These are phyloP conservation scores for Drosophila aldrichi DNA, from an alignment of 2,888 invertebrate species.

Conservation along the genomic window DNA sequence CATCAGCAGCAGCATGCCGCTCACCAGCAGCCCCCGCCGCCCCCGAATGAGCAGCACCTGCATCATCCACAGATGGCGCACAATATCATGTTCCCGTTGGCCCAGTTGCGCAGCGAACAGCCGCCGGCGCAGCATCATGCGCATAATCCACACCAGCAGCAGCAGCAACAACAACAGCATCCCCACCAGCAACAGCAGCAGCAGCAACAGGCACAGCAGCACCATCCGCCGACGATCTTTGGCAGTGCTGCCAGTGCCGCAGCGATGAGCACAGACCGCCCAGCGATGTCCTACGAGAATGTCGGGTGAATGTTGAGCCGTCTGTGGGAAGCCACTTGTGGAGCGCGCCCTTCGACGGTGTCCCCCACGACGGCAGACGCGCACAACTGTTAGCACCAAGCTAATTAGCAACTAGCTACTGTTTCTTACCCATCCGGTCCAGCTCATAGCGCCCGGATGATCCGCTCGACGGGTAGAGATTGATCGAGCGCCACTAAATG, in stretches of 20 bases:
- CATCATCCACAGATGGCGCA: conserved; percentile 84
- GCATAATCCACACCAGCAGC: conserved; percentile 82
- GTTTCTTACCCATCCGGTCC: conserved; percentile 20
- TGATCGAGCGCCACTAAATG: conserved; percentile 6
- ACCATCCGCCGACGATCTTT: conserved; percentile 82
- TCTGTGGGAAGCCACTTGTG: conserved; percentile 83
- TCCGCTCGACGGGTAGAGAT: not conserved
- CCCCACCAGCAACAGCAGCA: conserved; percentile 54
- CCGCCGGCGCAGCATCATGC: conserved; percentile 82
- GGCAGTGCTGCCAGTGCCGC: conserved; percentile 75
- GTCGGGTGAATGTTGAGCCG: conserved; percentile 84
- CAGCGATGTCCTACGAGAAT: conserved; percentile 84
- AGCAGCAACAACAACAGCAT: conserved; percentile 77
- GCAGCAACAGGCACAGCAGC: conserved; percentile 40
- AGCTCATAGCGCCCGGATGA: conserved; percentile 13
- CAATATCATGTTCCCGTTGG: conserved; percentile 83
- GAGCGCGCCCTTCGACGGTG: conserved; percentile 79
- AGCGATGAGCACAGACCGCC: conserved; percentile 82
- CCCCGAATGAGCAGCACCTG: conserved; percentile 83
- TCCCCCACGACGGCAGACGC: conserved; percentile 77
- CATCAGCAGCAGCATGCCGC: conserved; percentile 79
- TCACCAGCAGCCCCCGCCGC: conserved; percentile 83
- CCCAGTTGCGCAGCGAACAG: conserved; percentile 82
- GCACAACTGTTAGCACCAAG: conserved; percentile 59
- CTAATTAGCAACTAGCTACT: conserved; percentile 16